Percentiles rank a stretch among this genome's conserved stretches.
Evolutionary conservation across 2,888 invertebrate species (phyloP).

Genomic region (Epistrophe eligans): DNA sequence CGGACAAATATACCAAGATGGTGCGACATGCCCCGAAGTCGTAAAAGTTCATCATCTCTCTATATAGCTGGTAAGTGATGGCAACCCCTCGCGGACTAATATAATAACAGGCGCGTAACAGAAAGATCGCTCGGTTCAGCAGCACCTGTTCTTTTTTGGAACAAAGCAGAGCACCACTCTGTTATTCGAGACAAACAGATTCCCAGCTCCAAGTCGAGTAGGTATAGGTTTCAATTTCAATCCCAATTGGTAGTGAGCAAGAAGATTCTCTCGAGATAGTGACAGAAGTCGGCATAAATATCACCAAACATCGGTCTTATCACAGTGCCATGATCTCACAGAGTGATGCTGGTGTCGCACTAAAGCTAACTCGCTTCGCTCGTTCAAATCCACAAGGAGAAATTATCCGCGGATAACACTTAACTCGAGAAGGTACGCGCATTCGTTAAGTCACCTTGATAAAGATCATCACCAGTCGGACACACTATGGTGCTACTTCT

Average conservation of each 20-base stretch:
- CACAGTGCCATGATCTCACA: constrained; percentile 45
- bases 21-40: constrained; percentile 63
- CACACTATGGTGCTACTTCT: constrained; percentile 15
- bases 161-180: constrained; percentile 30
- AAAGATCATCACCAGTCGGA: constrained; percentile 61
- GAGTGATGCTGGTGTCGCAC: constrained; percentile 48
- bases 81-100: constrained; percentile 43
- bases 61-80: constrained; percentile 22
- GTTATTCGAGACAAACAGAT: constrained; percentile 63
- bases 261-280: constrained; percentile 69
- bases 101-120: constrained; percentile 44
- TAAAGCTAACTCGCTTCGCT: constrained; percentile 49
- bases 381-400: constrained; percentile 58
- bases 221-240: constrained; percentile 62
- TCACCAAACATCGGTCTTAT: constrained; percentile 68
- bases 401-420: constrained; percentile 69
- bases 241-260: constrained; percentile 74
- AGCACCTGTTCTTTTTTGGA: constrained; percentile 53
- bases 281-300: constrained; percentile 74
- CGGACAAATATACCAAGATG: constrained; percentile 45
- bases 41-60: constrained; percentile 72
- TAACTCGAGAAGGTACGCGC: constrained; percentile 54
- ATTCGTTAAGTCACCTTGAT: constrained; percentile 70
- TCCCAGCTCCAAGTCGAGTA: constrained; percentile 34
- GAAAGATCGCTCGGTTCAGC: constrained; percentile 12